A percentile compares a stretch with the other conserved stretches of the same genome.
Evolutionary conservation across 1,140 invertebrate genomes (phyloP).

Genomic region (Lineus longissimus): DNA sequence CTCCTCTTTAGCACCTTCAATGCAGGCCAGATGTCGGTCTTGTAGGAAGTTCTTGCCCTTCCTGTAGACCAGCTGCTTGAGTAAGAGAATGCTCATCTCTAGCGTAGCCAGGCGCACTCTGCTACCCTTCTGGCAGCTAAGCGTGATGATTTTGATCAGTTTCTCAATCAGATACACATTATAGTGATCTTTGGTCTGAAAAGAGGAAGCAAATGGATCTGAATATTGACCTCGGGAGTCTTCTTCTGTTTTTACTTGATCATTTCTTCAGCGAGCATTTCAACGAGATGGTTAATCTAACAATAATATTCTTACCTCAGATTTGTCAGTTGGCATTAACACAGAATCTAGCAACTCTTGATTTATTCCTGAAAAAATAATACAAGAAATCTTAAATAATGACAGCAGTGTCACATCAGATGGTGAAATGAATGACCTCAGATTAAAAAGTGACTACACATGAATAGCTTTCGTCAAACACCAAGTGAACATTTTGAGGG

Average conservation of each 20-base stretch:
- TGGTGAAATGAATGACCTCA: too few relatives aligned
- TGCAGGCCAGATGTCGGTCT: slow-evolving; percentile 65
- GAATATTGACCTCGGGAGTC: neutral
- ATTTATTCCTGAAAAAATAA: slow-evolving; percentile 66
- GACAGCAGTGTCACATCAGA: too few relatives aligned
- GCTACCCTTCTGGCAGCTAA: slow-evolving; percentile 69
- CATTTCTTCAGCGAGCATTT: neutral
- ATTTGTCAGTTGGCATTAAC: slow-evolving; percentile 56
- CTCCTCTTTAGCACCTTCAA: slow-evolving; percentile 79
- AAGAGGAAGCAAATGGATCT: slow-evolving; percentile 9
- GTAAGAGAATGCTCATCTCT: slow-evolving; percentile 77
- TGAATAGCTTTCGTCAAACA: too few relatives aligned
- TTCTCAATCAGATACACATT: slow-evolving; percentile 74
- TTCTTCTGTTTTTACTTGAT: too few relatives aligned
- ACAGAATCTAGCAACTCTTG: slow-evolving; percentile 69
- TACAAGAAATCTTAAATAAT: neutral
- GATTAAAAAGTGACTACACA: too few relatives aligned
- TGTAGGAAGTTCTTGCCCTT: slow-evolving; percentile 59
- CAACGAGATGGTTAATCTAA: neutral
- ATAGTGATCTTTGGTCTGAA: slow-evolving; percentile 57
- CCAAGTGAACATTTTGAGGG: too few relatives aligned
- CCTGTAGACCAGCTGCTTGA: slow-evolving; percentile 60
- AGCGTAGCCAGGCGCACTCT: slow-evolving; percentile 84
- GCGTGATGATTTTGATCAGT: slow-evolving; percentile 72
- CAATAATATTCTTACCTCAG: slow-evolving; percentile 41